phyloP scores from a whole-genome alignment of 1,140 invertebrate species.

The Penaeus vannamei region DNA sequence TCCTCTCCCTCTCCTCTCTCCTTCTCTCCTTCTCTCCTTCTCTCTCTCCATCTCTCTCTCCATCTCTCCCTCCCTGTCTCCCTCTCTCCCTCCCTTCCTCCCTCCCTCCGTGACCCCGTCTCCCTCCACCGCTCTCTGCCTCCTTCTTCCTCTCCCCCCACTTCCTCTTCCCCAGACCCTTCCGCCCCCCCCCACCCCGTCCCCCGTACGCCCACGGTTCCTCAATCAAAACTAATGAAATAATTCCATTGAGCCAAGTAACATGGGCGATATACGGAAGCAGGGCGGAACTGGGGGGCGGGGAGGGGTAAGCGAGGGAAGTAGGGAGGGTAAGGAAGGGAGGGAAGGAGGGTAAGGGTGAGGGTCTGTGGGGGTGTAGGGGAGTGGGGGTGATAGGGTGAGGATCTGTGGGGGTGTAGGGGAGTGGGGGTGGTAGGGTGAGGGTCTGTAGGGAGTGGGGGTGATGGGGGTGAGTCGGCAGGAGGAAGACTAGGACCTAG shows the following conservation, averaged over 20 bases:
- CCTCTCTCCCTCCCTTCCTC: not conserved
- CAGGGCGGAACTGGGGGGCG: not conserved
- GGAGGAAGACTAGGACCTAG: too few species aligned
- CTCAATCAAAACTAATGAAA: conserved; percentile 31
- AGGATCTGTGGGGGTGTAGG: too few species aligned
- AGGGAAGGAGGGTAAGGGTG: not conserved
- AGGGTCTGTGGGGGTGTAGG: too few species aligned
- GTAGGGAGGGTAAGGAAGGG: too few species aligned
- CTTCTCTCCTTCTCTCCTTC: not conserved
- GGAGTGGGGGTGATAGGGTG: too few species aligned
- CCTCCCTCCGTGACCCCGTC: not conserved
- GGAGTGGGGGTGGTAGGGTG: too few species aligned
- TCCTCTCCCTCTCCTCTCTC: not conserved
- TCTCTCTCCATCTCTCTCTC: not conserved
- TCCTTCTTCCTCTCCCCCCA: not conserved
- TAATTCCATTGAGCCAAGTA: conserved; percentile 28
- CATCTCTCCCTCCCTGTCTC: not conserved
- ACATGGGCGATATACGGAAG: not conserved
- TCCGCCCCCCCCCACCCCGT: not conserved
- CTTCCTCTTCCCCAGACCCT: too few species aligned
- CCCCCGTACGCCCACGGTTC: not conserved
- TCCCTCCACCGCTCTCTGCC: not conserved
- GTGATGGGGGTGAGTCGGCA: too few species aligned
- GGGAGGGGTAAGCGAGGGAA: too few species aligned
- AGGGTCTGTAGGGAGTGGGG: too few species aligned